A percentile compares a stretch with the other conserved stretches of the same genome.
phyloP scores from a whole-genome alignment of 2,113 vertebrate species.

The Dicaeum eximium region DNA sequence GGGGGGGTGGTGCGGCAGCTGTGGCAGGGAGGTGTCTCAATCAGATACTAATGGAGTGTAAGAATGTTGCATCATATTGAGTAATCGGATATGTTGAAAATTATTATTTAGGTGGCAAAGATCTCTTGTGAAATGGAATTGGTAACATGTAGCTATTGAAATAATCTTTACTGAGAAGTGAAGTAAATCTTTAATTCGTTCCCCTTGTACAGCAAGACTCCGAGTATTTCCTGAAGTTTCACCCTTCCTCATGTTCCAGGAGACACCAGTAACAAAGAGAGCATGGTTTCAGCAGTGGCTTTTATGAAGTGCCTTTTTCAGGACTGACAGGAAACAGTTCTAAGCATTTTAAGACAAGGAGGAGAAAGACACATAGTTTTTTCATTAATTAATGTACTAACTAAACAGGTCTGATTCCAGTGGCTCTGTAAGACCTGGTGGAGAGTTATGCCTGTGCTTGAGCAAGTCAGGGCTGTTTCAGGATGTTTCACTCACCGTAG shows the following conservation, averaged over 20 bases:
- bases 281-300: not conserved
- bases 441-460: not conserved
- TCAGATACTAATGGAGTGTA: accelerated
- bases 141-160: not conserved
- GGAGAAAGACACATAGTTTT: not conserved
- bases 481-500: accelerated
- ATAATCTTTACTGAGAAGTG: not conserved
- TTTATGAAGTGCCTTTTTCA: not conserved
- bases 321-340: not conserved
- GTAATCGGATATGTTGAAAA: constrained; percentile 45
- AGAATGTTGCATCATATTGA: not conserved
- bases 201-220: not conserved
- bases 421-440: not conserved
- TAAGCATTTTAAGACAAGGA: not conserved
- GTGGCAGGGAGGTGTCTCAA: not conserved
- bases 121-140: not conserved
- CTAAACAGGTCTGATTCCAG: not conserved
- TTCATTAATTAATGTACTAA: not conserved
- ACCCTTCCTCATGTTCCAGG: not conserved
- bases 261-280: not conserved
- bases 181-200: not conserved
- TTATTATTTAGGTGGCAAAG: not conserved
- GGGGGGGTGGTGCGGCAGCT: not conserved
- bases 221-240: not conserved
- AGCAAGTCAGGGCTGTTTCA: not conserved